phyloP scores from a whole-genome alignment of 2,888 invertebrate species.

The Epicampocera succincta region DNA sequence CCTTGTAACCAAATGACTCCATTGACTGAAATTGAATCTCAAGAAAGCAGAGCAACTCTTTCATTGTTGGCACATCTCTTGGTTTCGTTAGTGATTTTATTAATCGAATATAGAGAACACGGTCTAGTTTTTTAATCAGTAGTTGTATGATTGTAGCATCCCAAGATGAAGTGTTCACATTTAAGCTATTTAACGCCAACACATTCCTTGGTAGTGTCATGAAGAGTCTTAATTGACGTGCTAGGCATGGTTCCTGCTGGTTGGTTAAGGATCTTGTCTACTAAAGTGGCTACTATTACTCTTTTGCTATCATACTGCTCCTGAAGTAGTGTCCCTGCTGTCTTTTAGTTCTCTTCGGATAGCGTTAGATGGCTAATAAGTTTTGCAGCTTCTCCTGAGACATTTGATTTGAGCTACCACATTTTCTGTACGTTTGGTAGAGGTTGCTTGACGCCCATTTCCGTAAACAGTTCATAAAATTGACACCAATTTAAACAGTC shows the following conservation, averaged over 20 bases:
- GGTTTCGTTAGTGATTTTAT: not conserved
- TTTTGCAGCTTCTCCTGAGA: too few relatives aligned
- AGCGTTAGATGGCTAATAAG: too few relatives aligned
- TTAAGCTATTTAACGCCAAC: too few relatives aligned
- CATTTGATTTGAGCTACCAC: too few relatives aligned
- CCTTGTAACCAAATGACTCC: too few relatives aligned
- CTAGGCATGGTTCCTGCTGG: too few relatives aligned
- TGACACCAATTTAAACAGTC: not conserved
- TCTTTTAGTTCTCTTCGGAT: not conserved
- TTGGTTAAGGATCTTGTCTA: too few relatives aligned
- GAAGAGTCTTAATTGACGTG: not conserved
- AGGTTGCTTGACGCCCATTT: too few relatives aligned
- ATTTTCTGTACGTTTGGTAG: too few relatives aligned
- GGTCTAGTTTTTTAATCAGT: too few relatives aligned
- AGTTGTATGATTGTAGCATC: not conserved
- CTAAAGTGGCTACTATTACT: too few relatives aligned
- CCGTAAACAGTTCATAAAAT: not conserved
- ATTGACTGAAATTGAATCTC: not conserved
- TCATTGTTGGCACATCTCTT: not conserved
- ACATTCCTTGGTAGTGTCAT: too few relatives aligned
- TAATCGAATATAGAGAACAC: slow-evolving; percentile 2
- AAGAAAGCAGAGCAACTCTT: not conserved
- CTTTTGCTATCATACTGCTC: slow-evolving; percentile 8
- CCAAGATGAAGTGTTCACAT: slow-evolving; percentile 8
- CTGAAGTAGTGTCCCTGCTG: slow-evolving; percentile 2